Conservation (phyloP, 1,140 invertebrate genomes). For the Chrysomallon squamiferum region DNA sequence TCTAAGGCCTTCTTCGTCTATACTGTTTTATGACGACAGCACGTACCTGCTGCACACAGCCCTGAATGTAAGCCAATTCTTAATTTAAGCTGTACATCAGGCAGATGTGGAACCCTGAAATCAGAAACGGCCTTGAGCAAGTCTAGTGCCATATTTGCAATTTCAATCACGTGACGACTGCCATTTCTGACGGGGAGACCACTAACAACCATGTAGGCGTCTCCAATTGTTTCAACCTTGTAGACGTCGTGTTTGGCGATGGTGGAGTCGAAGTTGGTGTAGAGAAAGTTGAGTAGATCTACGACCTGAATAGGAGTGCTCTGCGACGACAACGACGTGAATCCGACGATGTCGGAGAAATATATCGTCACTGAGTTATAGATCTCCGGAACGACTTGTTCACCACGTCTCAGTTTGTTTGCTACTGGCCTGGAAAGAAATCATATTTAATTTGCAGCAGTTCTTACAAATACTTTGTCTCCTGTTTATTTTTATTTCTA, state of each 20-base stretch:
- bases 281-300: constrained; percentile 91
- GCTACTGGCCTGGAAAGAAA: constrained; percentile 23
- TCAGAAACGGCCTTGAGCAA: constrained; percentile 81
- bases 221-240: constrained; percentile 89
- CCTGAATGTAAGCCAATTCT: constrained; percentile 93
- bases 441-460: not conserved
- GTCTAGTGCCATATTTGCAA: constrained; percentile 89
- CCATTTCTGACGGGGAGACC: constrained; percentile 81
- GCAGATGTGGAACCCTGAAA: constrained; percentile 80
- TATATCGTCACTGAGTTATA: constrained; percentile 71
- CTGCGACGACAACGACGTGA: constrained; percentile 78
- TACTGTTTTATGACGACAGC: no score
- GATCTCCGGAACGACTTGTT: constrained; percentile 24
- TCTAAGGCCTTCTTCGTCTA: no score
- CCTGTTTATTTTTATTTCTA: no score
- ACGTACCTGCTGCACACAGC: constrained; percentile 52
- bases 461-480: no score
- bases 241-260: constrained; percentile 96
- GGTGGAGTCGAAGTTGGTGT: constrained; percentile 91
- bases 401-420: constrained; percentile 20
- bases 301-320: constrained; percentile 89
- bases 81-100: constrained; percentile 81
- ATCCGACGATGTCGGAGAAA: constrained; percentile 83
- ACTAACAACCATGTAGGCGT: constrained; percentile 84
- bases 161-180: constrained; percentile 79